Evolutionary conservation across 1,140 invertebrate species (phyloP).

Genomic region (Halesus radiatus): DNA sequence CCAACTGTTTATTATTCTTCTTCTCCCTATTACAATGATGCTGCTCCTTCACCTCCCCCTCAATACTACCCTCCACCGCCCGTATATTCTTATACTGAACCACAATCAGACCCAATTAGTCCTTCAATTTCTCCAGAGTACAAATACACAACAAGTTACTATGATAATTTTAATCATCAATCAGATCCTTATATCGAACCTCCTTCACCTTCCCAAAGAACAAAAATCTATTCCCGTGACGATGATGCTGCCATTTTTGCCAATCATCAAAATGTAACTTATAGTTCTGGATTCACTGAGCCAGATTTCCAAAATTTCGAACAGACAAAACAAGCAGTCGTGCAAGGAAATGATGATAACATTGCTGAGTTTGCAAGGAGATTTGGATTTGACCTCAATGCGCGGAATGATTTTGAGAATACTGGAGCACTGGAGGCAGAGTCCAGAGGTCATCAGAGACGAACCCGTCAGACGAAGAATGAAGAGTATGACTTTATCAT

Average conservation of each 20-base stretch:
- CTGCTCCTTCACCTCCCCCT: neutral
- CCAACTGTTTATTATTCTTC: neutral
- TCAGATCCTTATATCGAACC: neutral
- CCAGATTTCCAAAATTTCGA: constrained; percentile 30
- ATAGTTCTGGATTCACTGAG: neutral
- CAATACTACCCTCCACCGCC: neutral
- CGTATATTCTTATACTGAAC: neutral
- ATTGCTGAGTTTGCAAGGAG: constrained; percentile 41
- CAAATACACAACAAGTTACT: neutral
- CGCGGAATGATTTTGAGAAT: constrained; percentile 23
- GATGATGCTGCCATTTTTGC: neutral
- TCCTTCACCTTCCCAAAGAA: constrained; percentile 3
- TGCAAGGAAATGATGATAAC: constrained; percentile 42
- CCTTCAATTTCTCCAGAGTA: neutral
- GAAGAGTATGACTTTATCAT: constrained; percentile 70
- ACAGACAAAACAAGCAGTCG: constrained; percentile 29
- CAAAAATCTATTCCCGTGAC: constrained; percentile 34
- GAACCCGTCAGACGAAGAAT: constrained; percentile 37
- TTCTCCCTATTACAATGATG: neutral
- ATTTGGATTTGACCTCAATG: constrained; percentile 43
- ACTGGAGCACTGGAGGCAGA: neutral
- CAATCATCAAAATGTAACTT: constrained; percentile 27
- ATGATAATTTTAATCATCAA: neutral
- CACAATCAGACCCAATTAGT: neutral
- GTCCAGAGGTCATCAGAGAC: constrained; percentile 30